Evolutionary conservation across 2,113 vertebrate species (phyloP).

Genomic region (Vidua macroura): DNA sequence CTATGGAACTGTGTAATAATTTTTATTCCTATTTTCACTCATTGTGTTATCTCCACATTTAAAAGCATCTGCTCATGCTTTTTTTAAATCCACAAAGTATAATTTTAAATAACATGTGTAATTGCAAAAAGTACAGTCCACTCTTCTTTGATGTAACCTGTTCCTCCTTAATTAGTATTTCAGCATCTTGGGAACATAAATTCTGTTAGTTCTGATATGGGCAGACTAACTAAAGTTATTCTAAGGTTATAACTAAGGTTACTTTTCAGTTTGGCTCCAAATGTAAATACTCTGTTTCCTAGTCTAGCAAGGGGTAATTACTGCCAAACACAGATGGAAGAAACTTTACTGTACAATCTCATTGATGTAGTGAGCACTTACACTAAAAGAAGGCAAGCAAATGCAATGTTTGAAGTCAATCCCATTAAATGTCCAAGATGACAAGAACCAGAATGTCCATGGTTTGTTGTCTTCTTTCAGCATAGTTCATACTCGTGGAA

Average conservation of each 20-base stretch:
- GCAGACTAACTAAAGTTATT: not conserved
- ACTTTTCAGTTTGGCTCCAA: not conserved
- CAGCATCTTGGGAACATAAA: not conserved
- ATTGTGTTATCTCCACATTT: not conserved
- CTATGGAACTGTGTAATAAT: not conserved
- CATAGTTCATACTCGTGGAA: not conserved
- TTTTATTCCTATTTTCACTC: not conserved
- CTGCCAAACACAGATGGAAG: not conserved
- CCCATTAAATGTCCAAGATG: conserved; percentile 12
- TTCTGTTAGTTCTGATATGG: not conserved
- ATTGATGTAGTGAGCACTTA: not conserved
- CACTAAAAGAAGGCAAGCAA: not conserved
- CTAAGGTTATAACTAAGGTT: not conserved
- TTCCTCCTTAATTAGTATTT: not conserved
- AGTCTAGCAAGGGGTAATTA: not conserved
- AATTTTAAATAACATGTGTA: not conserved
- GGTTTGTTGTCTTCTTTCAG: not conserved
- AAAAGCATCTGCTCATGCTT: not conserved
- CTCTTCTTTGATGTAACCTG: not conserved
- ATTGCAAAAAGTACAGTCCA: not conserved
- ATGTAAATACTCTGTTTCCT: not conserved
- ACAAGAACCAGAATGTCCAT: conserved; percentile 13
- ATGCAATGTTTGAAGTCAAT: not conserved
- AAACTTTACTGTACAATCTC: not conserved
- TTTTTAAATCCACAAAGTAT: not conserved